Evolutionary conservation across 2,888 invertebrate species (phyloP), one percentile per base, ranked within the genome.

Genomic region (Torymus texanus): DNA sequence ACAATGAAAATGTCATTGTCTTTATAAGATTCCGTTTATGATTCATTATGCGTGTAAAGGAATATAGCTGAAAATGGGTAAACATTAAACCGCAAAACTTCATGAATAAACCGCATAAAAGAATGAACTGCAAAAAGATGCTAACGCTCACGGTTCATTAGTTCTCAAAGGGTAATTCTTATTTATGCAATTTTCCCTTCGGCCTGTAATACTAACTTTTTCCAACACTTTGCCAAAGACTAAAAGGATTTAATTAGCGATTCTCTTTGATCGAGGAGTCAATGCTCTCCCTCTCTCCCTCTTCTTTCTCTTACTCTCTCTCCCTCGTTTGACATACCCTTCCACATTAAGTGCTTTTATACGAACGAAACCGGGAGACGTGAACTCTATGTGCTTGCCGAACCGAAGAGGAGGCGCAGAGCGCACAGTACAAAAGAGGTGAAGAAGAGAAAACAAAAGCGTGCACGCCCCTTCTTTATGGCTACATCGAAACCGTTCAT

Each of bases 301-400:
- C 29, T 29, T 53, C 18, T 51, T 51, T 61, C 16, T n/a, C 21
- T 65, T 58, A 18, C 62, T 18, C 62, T 61, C 24, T 18, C 21
- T 66, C 67, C 72, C 66, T 73, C 61, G 29, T 29, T 29, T 29
- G 3, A 1, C 29, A 3, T 29, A 29, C 29, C 29, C 29, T 29
- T 29, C 29, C 29, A 29, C 29, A 78, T 67, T 72, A 72, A 78
- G 72, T 72, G 72, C 78, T 72, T 78, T 78, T 72, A 65, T 66
- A 58, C 12, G 66, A 56, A 16, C 21, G 50, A 29, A 29, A 29
- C 29, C 29, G 29, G 21, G 70, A 10, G 11, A 24, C 13, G 16
- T 24, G 12, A 10, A 16, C n/a, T 18, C 41, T 0, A 16, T 10
- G 58, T 13, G 3, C 10, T 4, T 65, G 11, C 3, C 1, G 21